These are phyloP conservation scores for Condylura cristata DNA, from an alignment of 2,113 vertebrate species.

Conservation along the genomic window DNA sequence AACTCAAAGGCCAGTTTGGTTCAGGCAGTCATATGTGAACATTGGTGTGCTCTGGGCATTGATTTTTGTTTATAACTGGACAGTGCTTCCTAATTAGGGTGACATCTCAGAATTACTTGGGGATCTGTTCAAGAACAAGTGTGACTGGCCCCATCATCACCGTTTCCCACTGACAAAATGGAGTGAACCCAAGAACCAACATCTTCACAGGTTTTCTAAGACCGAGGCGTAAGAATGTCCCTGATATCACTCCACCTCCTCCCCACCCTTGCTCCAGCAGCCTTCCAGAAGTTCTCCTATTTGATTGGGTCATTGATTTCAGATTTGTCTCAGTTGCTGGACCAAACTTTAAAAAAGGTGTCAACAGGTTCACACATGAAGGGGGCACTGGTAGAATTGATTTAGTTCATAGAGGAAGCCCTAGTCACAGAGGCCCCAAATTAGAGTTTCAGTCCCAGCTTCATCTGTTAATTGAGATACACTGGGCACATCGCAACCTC, in stretches of 20 bases:
- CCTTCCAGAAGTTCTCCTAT: neutral
- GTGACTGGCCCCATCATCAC: neutral
- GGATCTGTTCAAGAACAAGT: neutral
- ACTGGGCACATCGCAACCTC: neutral
- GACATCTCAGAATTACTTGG: neutral
- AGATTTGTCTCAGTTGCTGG: neutral
- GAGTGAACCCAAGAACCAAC: neutral
- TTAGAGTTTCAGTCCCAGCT: neutral
- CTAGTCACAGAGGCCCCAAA: neutral
- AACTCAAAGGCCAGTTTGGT: neutral
- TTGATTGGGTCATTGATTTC: neutral
- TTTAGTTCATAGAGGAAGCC: neutral
- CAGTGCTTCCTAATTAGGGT: neutral
- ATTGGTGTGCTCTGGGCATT: neutral
- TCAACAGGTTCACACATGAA: neutral
- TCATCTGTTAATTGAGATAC: neutral
- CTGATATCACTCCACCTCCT: neutral
- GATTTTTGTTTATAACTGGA: neutral
- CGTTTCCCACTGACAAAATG: neutral
- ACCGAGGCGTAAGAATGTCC: neutral
- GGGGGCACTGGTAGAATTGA: neutral
- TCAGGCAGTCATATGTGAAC: neutral
- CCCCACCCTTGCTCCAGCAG: neutral
- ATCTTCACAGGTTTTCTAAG: neutral
- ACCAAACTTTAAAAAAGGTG: neutral